phyloP scores from a whole-genome alignment of 92 coral and sea anemone genomes.

The Virgularia gustaviana region DNA sequence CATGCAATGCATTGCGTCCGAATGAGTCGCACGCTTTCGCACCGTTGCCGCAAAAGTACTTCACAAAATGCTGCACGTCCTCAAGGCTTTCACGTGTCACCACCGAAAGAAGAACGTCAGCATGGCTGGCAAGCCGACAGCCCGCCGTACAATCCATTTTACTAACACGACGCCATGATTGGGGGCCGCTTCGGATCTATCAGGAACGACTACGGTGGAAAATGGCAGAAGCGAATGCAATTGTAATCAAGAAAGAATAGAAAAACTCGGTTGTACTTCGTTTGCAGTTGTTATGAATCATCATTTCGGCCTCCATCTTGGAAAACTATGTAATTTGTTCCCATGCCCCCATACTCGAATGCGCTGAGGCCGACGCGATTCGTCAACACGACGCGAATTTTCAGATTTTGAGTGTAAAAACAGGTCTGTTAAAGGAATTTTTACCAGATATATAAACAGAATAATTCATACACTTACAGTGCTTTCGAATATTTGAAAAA shows the following conservation, averaged over 20 bases:
- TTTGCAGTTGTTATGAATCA: neutral
- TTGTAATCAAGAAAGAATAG: no score
- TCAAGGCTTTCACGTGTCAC: constrained; percentile 68
- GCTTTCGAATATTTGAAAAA: no score
- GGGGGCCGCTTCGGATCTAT: neutral
- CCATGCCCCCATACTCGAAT: neutral
- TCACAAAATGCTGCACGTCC: constrained; percentile 51
- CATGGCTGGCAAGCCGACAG: constrained; percentile 67
- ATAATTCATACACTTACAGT: no score
- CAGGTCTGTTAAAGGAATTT: no score
- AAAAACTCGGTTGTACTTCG: no score
- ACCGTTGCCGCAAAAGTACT: constrained; percentile 71
- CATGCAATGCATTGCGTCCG: constrained; percentile 76
- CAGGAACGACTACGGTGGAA: neutral
- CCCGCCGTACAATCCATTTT: constrained; percentile 81
- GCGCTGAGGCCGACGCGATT: no score
- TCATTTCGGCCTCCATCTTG: constrained; percentile 7
- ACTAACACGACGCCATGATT: constrained; percentile 44
- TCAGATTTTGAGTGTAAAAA: no score
- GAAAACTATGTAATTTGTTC: neutral
- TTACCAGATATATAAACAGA: no score
- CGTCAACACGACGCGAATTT: no score
- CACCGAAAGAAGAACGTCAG: constrained; percentile 66
- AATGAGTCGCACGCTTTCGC: constrained; percentile 55
- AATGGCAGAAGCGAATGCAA: neutral